A percentile compares a stretch with the other conserved stretches of the same genome.
These are phyloP conservation scores for Prionchulus punctatus DNA, from an alignment of 2,888 invertebrate genomes.

Conservation along the genomic window DNA sequence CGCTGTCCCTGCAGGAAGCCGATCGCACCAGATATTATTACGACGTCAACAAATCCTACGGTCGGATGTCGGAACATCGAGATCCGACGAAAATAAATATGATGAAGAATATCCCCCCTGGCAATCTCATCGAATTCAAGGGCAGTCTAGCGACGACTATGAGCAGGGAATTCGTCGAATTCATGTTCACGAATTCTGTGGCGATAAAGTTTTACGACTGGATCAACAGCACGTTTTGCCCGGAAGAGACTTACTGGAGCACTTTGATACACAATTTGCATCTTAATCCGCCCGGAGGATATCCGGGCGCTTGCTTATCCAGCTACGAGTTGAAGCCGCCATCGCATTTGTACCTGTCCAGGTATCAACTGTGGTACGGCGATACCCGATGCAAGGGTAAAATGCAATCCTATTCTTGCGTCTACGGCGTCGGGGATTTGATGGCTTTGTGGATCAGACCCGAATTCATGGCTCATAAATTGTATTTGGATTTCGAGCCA, in stretches of 20 bases:
- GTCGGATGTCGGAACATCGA: no score
- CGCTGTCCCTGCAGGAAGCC: no score
- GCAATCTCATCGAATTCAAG: constrained; percentile 2
- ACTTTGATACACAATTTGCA: constrained; percentile 5
- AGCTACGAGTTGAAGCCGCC: background rate
- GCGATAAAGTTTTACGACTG: constrained; percentile 6
- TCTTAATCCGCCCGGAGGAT: background rate
- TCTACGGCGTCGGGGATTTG: constrained; percentile 27
- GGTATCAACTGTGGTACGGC: constrained; percentile 2
- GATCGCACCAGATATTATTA: no score
- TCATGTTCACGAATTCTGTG: background rate
- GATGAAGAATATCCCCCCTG: no score
- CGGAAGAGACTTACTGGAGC: constrained; percentile 10
- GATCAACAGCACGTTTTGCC: background rate
- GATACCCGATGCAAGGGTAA: background rate
- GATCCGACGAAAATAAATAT: no score
- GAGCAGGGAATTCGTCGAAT: constrained; percentile 8
- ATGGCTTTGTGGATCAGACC: background rate
- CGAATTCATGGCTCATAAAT: background rate
- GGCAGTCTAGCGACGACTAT: constrained; percentile 1
- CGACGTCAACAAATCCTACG: no score
- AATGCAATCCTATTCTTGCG: constrained; percentile 22
- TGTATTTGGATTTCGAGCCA: background rate
- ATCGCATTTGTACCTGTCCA: background rate
- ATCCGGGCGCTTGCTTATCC: background rate